Evolutionary conservation across 2,113 vertebrate species (phyloP), one percentile per base, ranked within the genome.

Genomic region (Tursiops truncatus): DNA sequence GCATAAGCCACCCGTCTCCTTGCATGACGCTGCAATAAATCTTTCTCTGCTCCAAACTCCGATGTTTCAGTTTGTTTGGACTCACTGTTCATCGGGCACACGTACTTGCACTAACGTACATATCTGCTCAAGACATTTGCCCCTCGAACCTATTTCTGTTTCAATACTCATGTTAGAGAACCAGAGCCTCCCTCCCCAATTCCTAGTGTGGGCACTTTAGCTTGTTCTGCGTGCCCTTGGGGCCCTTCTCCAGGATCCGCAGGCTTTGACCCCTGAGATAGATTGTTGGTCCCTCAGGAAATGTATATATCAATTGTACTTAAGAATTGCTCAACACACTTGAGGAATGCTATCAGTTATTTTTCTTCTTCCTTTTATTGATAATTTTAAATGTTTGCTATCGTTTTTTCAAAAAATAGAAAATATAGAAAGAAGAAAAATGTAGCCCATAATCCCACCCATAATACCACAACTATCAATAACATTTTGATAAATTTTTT

Each of bases 311-410:
- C 38, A 92, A 62, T 50, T 73, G 23, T 58, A 83, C 44, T 92
- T 89, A 86, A 85, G 79, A 95, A 92, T 25, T 95, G 21, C 89
- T 91, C 76, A 84, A 28, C 74, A 73, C 5, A 31, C 4, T 13
- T n/a, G 23, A 92, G n/a, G 47, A 87, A 74, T 3, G 44, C 28
- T 31, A 77, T 50, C 20, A 20, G 12, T 58, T 31, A 8, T 47
- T 93, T 89, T 85, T 23, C 38, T 81, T 65, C 89, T 91, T 23
- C 58, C 12, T 85, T 85, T 76, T 26, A 94, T 62, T 95, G 15
- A 89, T 33, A 95, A 93, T 68, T 70, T 67, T n/a, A 95, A 92
- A 77, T 14, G 81, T 93, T 28, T 73, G 17, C n/a, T 87, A 18
- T 44, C 5, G 62, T 60, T 88, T 93, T 84, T 91, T 31, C 33